Evolutionary conservation across 1,140 invertebrate genomes (phyloP), one percentile per base, ranked within the genome.

Genomic region (Streblospio benedicti): DNA sequence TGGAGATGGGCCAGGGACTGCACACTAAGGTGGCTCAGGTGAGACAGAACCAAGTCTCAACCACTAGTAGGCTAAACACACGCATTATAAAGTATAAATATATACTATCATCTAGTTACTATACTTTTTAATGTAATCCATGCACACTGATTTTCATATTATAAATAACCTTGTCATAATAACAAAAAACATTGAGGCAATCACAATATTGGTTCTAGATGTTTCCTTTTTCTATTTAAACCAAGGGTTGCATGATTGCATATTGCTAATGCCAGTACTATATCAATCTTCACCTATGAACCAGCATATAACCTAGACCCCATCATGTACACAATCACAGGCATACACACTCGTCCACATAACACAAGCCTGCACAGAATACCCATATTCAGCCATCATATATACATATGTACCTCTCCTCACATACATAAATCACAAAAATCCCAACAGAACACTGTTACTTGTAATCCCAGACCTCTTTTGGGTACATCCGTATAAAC

Each of bases 1-100:
- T 87, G 20, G 93, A 97, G 81, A 96, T 96, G 86, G 93, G 93
- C 1, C 93, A 97, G 80, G 93, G 93, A 1, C 75, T 97, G 0
- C 88, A 95, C 68, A 96, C 90, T 0, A 97, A 97, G 81, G 93
- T 93, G 87, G 87, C 93, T 58, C 91, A 95, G 64, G 68, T 71
- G 41, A 6, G 18, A 12, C 12, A 41, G n/a, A n/a, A 20, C 27
- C n/a, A 9, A 20, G 9, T 6, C 9, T 18, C n/a, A 6, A 4
- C 4, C 44, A n/a, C 27, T 20, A 4, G 5, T 6, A 5, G 9
- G 5, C 18, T 9, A 6, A 20, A 18, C 5, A 4, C 18, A 18
- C 4, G 27, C 4, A 18, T 47, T 4, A 50, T 16, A 0, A 16
- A 43, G 32, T 23, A 14, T 25, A 61, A 41, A 12, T 31, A 20